Base-by-base conservation (phyloP, 2,888 invertebrate genomes). In the Antheraea assamensis region DNA sequence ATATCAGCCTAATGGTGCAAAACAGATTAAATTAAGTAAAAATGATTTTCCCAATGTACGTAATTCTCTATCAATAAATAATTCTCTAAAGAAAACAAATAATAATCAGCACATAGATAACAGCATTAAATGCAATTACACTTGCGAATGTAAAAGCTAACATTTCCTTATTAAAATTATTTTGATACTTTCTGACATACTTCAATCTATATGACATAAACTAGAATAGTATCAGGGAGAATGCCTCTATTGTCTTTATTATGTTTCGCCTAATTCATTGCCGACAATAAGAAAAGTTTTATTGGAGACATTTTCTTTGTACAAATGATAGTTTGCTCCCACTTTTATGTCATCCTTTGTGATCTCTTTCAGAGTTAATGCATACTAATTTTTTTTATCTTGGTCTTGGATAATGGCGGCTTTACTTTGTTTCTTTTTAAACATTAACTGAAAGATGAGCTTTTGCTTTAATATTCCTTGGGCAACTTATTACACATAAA, bases 221-320 rank as follows among this genome's bases (percentile, higher is more conserved):
- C 55, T n/a, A 31, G 55, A 58, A 66, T 52, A 68, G 71, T 47
- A 17, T 30, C 49, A 47, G 42, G 3, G 27, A 24, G 71, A 52
- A 55, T 68, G 68, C 52, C 71, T 58, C 71, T 31, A 71, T 74
- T 74, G 72, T 74, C 74, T 77, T 83, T 83, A 82, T 82, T 82
- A 80, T 78, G 76, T 78, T 78, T 74, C 75, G 76, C 76, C 79
- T 82, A 81, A 82, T 83, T 81, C 80, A 77, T 78, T 75, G 74
- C 73, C 75, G 75, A 77, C 77, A 77, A 75, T 81, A 80, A 78
- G 80, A 74, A 78, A 79, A 81, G 75, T 80, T 84, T 85, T 81
- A 83, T 81, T 80, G 75, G 78, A 83, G 75, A 78, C 76, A 79
- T 80, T 71, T 75, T 76, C 72, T 74, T 73, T 74, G 70, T 35